Evolutionary conservation across 2,888 invertebrate species (phyloP), one percentile per base, ranked within the genome.

Genomic region (Meloe dianella): DNA sequence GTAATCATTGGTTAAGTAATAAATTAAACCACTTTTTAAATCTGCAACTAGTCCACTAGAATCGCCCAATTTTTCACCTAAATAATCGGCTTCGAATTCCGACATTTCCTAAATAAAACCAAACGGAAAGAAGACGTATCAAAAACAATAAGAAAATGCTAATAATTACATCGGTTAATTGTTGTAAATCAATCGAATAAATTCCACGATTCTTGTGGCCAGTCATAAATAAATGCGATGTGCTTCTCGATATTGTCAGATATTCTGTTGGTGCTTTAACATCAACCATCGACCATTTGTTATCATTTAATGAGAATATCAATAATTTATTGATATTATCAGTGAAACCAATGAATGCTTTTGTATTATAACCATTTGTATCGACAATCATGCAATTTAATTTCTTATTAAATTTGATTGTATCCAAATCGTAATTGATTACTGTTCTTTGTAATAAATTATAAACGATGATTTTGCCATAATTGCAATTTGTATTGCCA

Each of bases 11-110:
- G 78, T 75, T 71, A 86, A 77, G 71, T 84, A 85, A 74, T 86
- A 86, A 70, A 80, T 82, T 38, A 86, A 75, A 17, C 85, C 85
- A 38, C 79, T 79, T 70, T 79, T 81, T 7, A 75, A 72, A 75
- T 86, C 85, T n/a, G 81, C 76, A 27, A 82, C 77, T 41, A 86
- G 74, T 12, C 83, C 85, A 12, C 78, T 78, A 1, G 86, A 85
- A 60, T 74, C 72, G 14, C 85, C 86, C 69, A 86, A 75, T 78
- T 85, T 85, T 38, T 81, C 74, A 4, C 86, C 86, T 20, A 81
- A 65, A 71, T 79, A 80, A 9, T 73, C 73, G 3, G 80, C 80
- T 24, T 71, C 62, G 10, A 72, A 59, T 57, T 66, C 57, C 30
- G 61, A 60, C 9, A 60, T 65, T 60, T 73, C 65, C 72, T 71